Conservation (phyloP, 1,140 invertebrate genomes). For the Eufriesea mexicana region DNA sequence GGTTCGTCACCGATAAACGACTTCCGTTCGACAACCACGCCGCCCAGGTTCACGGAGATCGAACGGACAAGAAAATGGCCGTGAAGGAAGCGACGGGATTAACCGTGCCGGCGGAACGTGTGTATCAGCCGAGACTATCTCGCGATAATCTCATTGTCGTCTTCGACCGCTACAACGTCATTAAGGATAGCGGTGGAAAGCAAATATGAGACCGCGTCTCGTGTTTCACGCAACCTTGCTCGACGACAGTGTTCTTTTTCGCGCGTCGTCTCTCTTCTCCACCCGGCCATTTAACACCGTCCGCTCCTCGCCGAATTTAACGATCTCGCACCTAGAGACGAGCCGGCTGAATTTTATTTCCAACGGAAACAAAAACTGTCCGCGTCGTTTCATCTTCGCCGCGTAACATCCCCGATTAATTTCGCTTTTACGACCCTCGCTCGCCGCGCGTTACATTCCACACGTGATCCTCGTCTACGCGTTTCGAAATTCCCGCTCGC, state of each 20-base stretch:
- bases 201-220: constrained; percentile 59
- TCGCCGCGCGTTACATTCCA: not conserved
- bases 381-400: not conserved
- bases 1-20: no score
- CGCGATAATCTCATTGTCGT: constrained; percentile 58
- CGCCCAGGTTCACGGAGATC: no score
- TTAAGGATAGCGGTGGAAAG: constrained; percentile 54
- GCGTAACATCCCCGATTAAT: not conserved
- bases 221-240: constrained; percentile 48
- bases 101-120: constrained; percentile 39
- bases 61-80: not conserved
- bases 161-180: constrained; percentile 57
- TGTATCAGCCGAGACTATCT: constrained; percentile 34
- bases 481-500: not conserved
- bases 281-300: constrained; percentile 24
- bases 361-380: not conserved
- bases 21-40: no score
- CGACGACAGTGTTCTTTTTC: constrained; percentile 42
- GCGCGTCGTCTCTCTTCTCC: not conserved
- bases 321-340: not conserved
- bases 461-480: not conserved
- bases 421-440: not conserved
- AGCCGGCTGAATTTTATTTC: no score
- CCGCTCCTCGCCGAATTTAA: constrained; percentile 7
- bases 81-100: constrained; percentile 27